These are phyloP conservation scores for Phylloscopus whistleri DNA, from an alignment of 2,113 vertebrate genomes.

Conservation along the genomic window DNA sequence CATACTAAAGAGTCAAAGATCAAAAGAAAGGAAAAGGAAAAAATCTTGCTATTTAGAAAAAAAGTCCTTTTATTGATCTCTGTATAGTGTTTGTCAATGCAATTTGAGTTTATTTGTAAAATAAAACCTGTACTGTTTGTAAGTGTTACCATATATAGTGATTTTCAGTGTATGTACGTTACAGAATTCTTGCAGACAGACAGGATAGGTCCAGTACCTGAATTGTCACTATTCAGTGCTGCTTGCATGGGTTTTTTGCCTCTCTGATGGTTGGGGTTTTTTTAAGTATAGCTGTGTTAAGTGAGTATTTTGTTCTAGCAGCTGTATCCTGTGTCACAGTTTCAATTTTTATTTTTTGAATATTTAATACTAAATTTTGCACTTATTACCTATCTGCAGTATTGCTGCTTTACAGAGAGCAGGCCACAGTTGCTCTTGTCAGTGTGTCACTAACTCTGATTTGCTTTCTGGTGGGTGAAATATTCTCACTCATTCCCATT, in stretches of 20 bases:
- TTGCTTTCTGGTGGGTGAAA: slow-evolving; percentile 12
- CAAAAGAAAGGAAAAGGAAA: background rate
- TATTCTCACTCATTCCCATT: background rate
- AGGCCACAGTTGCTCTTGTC: background rate
- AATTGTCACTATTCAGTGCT: background rate
- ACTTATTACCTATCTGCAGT: background rate
- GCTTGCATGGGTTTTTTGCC: background rate
- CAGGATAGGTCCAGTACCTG: background rate
- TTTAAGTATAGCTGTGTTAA: background rate
- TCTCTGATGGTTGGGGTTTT: background rate
- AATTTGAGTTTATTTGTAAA: background rate
- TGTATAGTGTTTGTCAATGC: background rate
- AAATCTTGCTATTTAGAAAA: background rate
- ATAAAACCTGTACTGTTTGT: background rate
- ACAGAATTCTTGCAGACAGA: background rate
- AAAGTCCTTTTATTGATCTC: background rate
- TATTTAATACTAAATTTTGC: background rate
- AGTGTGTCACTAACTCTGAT: background rate
- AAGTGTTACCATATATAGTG: background rate
- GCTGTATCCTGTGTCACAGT: background rate
- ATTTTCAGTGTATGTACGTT: background rate
- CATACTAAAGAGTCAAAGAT: background rate
- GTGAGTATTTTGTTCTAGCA: background rate
- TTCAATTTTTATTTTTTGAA: background rate
- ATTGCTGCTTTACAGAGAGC: background rate